A percentile compares a stretch with the other conserved stretches of the same genome.
These are phyloP conservation scores for Thunnus albacares DNA, from an alignment of 2,797 vertebrate genomes.

Conservation along the genomic window DNA sequence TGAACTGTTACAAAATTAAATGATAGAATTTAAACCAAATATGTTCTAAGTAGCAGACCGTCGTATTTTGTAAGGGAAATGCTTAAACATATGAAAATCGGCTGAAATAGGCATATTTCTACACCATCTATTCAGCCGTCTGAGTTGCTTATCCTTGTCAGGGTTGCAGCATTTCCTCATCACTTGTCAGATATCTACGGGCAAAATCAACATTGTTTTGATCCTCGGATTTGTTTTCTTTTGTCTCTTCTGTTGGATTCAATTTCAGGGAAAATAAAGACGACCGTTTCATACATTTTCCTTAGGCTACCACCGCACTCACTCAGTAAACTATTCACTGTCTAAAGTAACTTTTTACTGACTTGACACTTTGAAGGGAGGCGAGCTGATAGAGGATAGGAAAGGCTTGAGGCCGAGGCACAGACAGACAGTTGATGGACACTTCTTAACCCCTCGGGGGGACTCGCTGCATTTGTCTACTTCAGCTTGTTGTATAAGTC, in stretches of 20 bases:
- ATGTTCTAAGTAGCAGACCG: neutral
- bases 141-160: neutral
- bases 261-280: slow-evolving; percentile 44
- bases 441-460: slow-evolving; percentile 66
- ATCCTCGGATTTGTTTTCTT: neutral
- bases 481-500: slow-evolving; percentile 70
- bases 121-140: neutral
- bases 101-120: neutral
- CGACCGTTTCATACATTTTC: slow-evolving; percentile 57
- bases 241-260: slow-evolving; percentile 31
- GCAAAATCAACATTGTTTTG: slow-evolving; percentile 9
- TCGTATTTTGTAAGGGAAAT: neutral
- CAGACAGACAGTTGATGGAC: slow-evolving; percentile 75
- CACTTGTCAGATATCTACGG: neutral
- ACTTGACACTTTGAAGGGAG: slow-evolving; percentile 81
- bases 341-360: slow-evolving; percentile 74
- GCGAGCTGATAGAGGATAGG: slow-evolving; percentile 67
- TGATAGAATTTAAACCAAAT: neutral
- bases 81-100: neutral
- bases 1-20: neutral
- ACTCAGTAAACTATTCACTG: slow-evolving; percentile 59
- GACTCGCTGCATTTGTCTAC: slow-evolving; percentile 68
- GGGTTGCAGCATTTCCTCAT: neutral
- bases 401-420: slow-evolving; percentile 58
- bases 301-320: slow-evolving; percentile 56